Evolutionary conservation across 2,888 invertebrate genomes (phyloP).

Genomic region (Falcaria lacertinaria): DNA sequence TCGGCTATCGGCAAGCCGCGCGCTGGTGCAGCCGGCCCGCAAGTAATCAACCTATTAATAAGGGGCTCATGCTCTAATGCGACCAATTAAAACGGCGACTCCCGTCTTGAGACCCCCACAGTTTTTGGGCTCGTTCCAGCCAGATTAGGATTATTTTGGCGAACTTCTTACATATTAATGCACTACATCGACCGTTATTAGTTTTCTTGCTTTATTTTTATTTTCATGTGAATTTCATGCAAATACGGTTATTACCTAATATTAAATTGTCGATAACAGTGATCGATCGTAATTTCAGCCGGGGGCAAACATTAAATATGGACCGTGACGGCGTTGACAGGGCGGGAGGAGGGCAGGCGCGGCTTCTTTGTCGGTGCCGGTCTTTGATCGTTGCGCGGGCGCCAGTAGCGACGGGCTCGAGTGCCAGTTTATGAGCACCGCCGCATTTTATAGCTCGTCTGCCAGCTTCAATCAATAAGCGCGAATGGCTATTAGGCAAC

Average conservation of each 20-base stretch:
- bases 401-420: slow-evolving; percentile 62
- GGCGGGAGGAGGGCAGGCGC: slow-evolving; percentile 44
- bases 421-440: slow-evolving; percentile 72
- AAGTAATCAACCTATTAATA: slow-evolving; percentile 79
- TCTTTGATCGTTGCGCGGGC: slow-evolving; percentile 69
- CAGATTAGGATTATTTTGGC: slow-evolving; percentile 61
- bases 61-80: slow-evolving; percentile 70
- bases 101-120: slow-evolving; percentile 70
- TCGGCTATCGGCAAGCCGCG: slow-evolving; percentile 19
- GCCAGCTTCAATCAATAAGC: slow-evolving; percentile 61
- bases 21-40: slow-evolving; percentile 42
- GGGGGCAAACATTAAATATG: slow-evolving; percentile 56
- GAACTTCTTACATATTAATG: slow-evolving; percentile 42
- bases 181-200: slow-evolving; percentile 22
- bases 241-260: slow-evolving; percentile 55
- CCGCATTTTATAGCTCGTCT: slow-evolving; percentile 63
- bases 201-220: slow-evolving; percentile 23
- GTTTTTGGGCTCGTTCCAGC: slow-evolving; percentile 76
- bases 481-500: slow-evolving; percentile 46
- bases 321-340: slow-evolving; percentile 74
- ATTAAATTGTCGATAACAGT: slow-evolving; percentile 66
- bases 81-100: slow-evolving; percentile 75
- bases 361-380: slow-evolving; percentile 62
- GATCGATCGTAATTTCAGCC: slow-evolving; percentile 64
- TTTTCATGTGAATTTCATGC: slow-evolving; percentile 52